Base-by-base conservation (phyloP, 2,888 invertebrate genomes). In the Caenorhabditis virilis region DNA sequence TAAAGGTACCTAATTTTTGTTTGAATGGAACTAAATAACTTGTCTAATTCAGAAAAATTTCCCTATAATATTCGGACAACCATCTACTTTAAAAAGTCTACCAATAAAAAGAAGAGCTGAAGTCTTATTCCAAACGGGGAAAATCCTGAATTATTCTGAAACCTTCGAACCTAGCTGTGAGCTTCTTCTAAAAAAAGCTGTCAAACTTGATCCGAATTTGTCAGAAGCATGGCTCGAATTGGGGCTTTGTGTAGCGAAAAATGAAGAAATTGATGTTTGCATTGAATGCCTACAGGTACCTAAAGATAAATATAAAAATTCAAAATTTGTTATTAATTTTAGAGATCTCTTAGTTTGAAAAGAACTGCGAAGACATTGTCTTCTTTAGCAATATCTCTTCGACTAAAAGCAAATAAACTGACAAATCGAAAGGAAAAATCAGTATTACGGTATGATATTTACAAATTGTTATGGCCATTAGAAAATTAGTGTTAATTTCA, bases 151-250 rank as follows among this genome's bases (percentile, higher is more conserved):
- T 23, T 42, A 20, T 15, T 42, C 42, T 7, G 42, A 42, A 41
- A 39, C 1, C 33, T 33, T 22, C 39, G 55, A n/a, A 41, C 35
- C n/a, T 45, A 15, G 48, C 51, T 7, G 30, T 39, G 20, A 42
- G 23, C 42, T 11, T 11, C 27, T 62, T 18, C 33, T 62, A 1
- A 27, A 36, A 0, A 46, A 47, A 16, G 56, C 56, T 4, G 56
- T 46, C 35, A 56, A 51, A 18, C 22, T 52, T 27, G 51, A 56
- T 33, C 62, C 62, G 2, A 53, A 48, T 45, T 41, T 33, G 16
- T 35, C 45, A 9, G 62, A 56, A 2, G 52, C 52, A 11, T 62
- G 62, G 62, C 49, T 55, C n/a, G 62, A 62, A 25, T 18, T 62
- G 30, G 62, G 56, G n/a, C 6, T 26, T 15, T 56, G 56, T 33